Evolutionary conservation across 2,888 invertebrate genomes (phyloP), one percentile per base, ranked within the genome.

Genomic region (Acronicta psi): DNA sequence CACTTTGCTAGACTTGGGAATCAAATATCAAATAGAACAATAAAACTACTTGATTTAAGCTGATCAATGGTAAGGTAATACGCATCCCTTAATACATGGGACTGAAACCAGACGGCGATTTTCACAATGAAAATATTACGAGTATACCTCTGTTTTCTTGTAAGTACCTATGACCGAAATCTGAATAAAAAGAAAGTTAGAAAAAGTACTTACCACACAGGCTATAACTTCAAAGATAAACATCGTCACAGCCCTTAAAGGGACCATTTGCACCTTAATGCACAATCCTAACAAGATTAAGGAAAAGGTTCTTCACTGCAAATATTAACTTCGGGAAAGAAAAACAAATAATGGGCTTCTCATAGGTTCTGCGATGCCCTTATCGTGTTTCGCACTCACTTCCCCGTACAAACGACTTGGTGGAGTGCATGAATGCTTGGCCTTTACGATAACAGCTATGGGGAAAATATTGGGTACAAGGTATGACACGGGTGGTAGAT

Each of bases 361-460:
- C 41, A 45, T 57, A 16, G 52, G 51, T 62, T 59, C 18, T 41
- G 41, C 36, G 20, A 40, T 8, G 41, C 18, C 34, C 54, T 69
- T 75, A 77, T 70, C 75, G 42, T 38, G 25, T 17, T 63, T 34
- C 58, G 59, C 74, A 75, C 42, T 76, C 64, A 43, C 71, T 62
- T 64, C 51, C 47, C 23, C 52, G 23, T 56, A 42, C 52, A 59
- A 58, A 69, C 62, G 70, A 47, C 56, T 49, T 43, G 47, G 25
- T 42, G 36, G 56, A 62, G 47, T 56, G 54, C 56, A 59, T 34
- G 56, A 17, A 53, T 18, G 58, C 42, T 57, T 55, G 53, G 45
- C 40, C n/a, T 36, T 63, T 53, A 50, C 38, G 68, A 67, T 75
- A 73, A 71, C 59, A 55, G 47, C 37, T 18, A 55, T 59, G 31